phyloP scores from a whole-genome alignment of 2,888 invertebrate genomes.

The Zeuzera pyrina region DNA sequence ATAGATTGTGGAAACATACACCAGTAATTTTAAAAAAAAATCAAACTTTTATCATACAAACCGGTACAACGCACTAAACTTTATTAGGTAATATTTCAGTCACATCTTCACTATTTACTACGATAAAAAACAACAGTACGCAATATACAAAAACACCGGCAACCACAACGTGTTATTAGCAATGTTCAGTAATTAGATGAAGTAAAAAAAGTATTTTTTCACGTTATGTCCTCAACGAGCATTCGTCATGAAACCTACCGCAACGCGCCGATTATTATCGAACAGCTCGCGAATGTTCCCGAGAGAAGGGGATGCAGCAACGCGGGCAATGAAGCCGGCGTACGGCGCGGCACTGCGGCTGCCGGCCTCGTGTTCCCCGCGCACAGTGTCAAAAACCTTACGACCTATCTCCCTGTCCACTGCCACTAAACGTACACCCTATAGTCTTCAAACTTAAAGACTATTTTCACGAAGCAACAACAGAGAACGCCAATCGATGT shows the following conservation, averaged over 20 bases:
- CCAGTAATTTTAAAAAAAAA: too few relatives aligned
- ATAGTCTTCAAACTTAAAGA: slow-evolving; percentile 17
- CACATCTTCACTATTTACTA: too few relatives aligned
- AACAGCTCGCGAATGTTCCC: slow-evolving; percentile 21
- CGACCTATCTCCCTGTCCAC: slow-evolving; percentile 34
- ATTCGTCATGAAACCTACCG: slow-evolving; percentile 47
- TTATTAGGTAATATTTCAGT: too few relatives aligned
- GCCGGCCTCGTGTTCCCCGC: slow-evolving; percentile 53
- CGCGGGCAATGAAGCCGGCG: slow-evolving; percentile 48
- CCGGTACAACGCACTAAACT: too few relatives aligned
- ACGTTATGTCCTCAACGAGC: slow-evolving; percentile 26
- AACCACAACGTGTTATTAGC: too few relatives aligned
- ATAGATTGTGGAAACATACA: too few relatives aligned
- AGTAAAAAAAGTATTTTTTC: slow-evolving; percentile 28
- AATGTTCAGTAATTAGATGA: too few relatives aligned
- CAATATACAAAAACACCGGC: too few relatives aligned
- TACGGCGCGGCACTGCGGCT: slow-evolving; percentile 65
- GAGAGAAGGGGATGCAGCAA: slow-evolving; percentile 15
- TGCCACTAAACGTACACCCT: slow-evolving; percentile 22
- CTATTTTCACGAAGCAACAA: slow-evolving; percentile 15
- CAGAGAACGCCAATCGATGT: slow-evolving; percentile 59
- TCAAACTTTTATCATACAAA: too few relatives aligned
- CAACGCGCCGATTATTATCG: slow-evolving; percentile 48
- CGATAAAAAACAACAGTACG: too few relatives aligned
- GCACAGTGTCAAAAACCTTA: slow-evolving; percentile 32